Evolutionary conservation across 2,113 vertebrate genomes (phyloP), one percentile per base, ranked within the genome.

Genomic region (Myrmecobius fasciatus): DNA sequence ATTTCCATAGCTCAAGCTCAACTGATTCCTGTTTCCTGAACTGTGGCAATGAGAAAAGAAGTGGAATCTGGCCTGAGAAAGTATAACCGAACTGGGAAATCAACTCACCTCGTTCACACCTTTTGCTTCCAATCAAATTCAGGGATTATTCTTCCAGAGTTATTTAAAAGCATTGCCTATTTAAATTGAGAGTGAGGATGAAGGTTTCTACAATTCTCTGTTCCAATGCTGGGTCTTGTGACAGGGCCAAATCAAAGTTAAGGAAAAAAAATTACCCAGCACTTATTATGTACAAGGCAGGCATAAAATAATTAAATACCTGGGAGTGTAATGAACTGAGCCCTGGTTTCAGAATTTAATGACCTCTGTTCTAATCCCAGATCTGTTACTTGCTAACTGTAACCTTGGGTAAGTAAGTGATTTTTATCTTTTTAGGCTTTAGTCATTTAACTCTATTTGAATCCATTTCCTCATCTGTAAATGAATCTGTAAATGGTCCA

Each of bases 151-250:
- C 89, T 53, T 89, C 89, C 53, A 96, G 92, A 91, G 2, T 83
- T 91, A 93, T 46, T 91, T 92, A 43, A 93, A 93, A 91, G 53
- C 92, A 17, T 43, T 93, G 89, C 14, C 89, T 12, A 49, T 54
- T 95, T 92, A 56, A 94, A 95, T 48, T 48, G 93, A 20, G 92
- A 60, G 92, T 89, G 28, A 90, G 90, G 88, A 52, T 92, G 52
- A 93, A 14, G 0, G 5, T 60, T 93, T 93, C 26, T 25, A 89
- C 89, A 52, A 12, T 53, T 36, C 43, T 93, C 92, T 93, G 28
- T 90, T 92, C 47, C n/a, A 93, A 67, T 20, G 52, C 53, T 52
- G 22, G 22, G 10, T 92, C 90, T 91, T 89, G 8, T 89, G 46
- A 92, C 52, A 93, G 24, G 60, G 67, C 89, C 25, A 94, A 93